A percentile compares a stretch with the other conserved stretches of the same genome.
phyloP scores from a whole-genome alignment of 2,113 vertebrate genomes.

The Podarcis raffonei region DNA sequence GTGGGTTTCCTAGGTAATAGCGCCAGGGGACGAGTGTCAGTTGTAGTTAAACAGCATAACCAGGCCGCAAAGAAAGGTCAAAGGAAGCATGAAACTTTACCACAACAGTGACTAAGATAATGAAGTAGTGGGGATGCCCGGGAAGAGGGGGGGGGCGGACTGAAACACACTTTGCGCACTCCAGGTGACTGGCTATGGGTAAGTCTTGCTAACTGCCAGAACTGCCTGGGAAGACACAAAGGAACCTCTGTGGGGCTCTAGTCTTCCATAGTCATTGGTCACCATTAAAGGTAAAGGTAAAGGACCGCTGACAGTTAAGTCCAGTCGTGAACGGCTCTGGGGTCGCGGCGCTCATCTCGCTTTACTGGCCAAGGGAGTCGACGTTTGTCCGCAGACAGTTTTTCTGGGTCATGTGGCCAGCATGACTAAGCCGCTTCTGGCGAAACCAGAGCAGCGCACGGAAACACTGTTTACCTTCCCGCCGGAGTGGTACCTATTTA shows the following conservation, averaged over 20 bases:
- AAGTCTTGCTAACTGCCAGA: accelerated
- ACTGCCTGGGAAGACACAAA: background rate
- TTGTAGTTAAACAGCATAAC: conserved; percentile 73
- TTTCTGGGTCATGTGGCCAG: no score
- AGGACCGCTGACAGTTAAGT: no score
- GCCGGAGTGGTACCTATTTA: no score
- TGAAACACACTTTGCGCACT: background rate
- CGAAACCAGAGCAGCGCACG: no score
- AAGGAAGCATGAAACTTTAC: conserved; percentile 82
- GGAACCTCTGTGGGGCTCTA: background rate
- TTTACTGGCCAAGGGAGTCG: no score
- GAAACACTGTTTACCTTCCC: no score
- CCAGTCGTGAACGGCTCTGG: no score
- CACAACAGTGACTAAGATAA: conserved; percentile 85
- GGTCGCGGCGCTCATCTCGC: no score
- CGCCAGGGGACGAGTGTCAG: conserved; percentile 72
- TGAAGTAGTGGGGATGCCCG: conserved; percentile 72
- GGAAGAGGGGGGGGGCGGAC: background rate
- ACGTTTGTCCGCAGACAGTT: no score
- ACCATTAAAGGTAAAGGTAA: no score
- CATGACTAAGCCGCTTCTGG: no score
- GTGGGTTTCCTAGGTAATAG: conserved; percentile 78
- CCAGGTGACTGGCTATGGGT: conserved; percentile 43
- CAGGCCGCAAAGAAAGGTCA: conserved; percentile 82
- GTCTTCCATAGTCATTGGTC: no score